Evolutionary conservation across 2,113 vertebrate species (phyloP), one percentile per base, ranked within the genome.

Genomic region (Chaenogobius annularis): DNA sequence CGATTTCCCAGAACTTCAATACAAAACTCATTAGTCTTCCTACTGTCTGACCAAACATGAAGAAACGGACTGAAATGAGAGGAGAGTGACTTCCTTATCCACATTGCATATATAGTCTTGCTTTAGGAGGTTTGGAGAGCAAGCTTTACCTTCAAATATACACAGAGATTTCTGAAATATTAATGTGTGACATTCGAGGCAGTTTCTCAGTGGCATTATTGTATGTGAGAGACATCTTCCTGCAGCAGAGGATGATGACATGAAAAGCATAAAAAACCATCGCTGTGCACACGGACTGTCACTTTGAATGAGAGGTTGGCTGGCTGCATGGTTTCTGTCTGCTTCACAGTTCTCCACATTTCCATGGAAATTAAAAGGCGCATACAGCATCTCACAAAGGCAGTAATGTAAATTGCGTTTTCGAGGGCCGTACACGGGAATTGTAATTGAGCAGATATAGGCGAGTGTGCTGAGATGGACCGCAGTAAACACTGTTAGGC

Each of bases 171-270:
- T 44, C 47, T 90, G 69, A 86, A 91, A 89, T 87, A 90, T 90
- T 85, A 84, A 88, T 84, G 83, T 26, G 54, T 89, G 85, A 88
- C 79, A 85, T 87, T 89, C 80, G 70, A 79, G 61, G 66, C 37
- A 68, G 78, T 85, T 84, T 84, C 62, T 74, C 31, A 3, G 31
- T 83, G 84, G 80, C 82, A 81, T 84, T 70, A 69, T 44, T 76
- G 52, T 79, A 78, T 85, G 82, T 78, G 75, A 55, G 73, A 83
- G 90, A 83, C 81, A 88, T 69, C 59, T 55, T 50, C 74, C 84
- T 75, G 76, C 56, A 75, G 66, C 56, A 77, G 66, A 80, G 67
- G 77, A 80, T 73, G 88, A 81, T 86, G 82, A 84, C 85, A 83
- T 86, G 84, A 77, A 44, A 68, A 2, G 15, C 55, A 66, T n/a